Percentiles rank a stretch among this genome's conserved stretches.
These are phyloP conservation scores for Tenebrosternarchus preto DNA, from an alignment of 2,113 vertebrate genomes.

Conservation along the genomic window DNA sequence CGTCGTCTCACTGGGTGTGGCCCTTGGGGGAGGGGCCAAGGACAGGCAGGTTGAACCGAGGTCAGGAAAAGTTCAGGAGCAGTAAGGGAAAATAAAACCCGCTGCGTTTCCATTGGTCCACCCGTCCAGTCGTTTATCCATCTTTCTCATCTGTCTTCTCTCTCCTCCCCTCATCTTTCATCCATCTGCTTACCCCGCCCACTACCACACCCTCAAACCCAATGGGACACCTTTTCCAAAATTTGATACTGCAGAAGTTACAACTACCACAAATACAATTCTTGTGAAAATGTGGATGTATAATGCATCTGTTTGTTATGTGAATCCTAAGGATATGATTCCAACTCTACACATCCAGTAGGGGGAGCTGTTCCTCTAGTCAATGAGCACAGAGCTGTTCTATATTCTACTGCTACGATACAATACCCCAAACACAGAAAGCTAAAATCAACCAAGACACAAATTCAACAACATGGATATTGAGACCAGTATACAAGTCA, in stretches of 20 bases:
- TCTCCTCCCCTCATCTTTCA: not conserved
- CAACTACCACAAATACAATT: too few relatives aligned
- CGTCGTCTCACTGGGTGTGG: not conserved
- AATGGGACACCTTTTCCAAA: too few relatives aligned
- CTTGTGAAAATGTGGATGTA: too few relatives aligned
- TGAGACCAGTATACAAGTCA: not conserved
- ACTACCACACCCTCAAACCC: too few relatives aligned
- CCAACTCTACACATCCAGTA: too few relatives aligned
- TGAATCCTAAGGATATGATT: too few relatives aligned
- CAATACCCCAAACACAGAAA: not conserved
- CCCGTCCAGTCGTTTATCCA: not conserved
- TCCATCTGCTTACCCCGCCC: not conserved
- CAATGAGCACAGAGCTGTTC: not conserved
- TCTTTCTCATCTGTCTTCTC: not conserved
- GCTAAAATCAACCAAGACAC: not conserved
- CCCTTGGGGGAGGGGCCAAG: not conserved
- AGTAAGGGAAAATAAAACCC: not conserved
- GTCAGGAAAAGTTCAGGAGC: not conserved
- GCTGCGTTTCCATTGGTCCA: not conserved
- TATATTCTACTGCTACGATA: not conserved
- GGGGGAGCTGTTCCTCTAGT: not conserved
- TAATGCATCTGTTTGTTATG: too few relatives aligned
- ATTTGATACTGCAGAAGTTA: too few relatives aligned
- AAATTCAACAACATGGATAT: not conserved
- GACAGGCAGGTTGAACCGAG: too few relatives aligned